Evolutionary conservation across 2,113 vertebrate genomes (phyloP), one percentile per base, ranked within the genome.

Genomic region (Dicerorhinus sumatrensis): DNA sequence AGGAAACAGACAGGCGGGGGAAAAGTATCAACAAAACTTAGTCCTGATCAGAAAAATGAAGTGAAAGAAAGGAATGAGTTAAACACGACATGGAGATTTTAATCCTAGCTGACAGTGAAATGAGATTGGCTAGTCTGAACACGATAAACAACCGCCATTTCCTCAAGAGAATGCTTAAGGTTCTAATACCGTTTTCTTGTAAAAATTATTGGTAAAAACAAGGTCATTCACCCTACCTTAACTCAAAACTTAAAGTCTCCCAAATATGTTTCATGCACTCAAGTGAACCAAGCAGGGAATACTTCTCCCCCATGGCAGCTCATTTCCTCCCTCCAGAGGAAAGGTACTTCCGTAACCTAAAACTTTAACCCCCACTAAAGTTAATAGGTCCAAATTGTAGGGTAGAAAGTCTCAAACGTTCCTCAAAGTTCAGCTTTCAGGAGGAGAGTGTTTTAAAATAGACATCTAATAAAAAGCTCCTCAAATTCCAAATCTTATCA

Each of bases 381-480:
- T 31, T 77, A 67, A 23, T 4, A 85, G 54, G 39, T 36, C 42
- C 39, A 82, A 70, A 25, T 8, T 46, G 2, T 31, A 69, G 36
- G n/a, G 9, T 2, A 85, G 51, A 81, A 91, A 82, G 48, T 79
- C 92, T 95, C 58, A 76, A 36, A 73, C 0, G 6, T 33, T 80
- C n/a, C 31, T 91, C 65, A 48, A 83, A 94, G 39, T 70, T 67
- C 89, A 42, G 46, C n/a, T 85, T 73, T 79, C 31, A 33, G 2
- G 17, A 65, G 48, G 23, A 97, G n/a, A 91, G 20, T 36, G 39
- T 89, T 94, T 94, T 25, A 54, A 90, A 48, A 77, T 2, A n/a
- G 94, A 60, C 17, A 36, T 65, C 46, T 60, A 91, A 18, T 80
- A 87, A 80, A 95, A 95, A 96, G 42, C 16, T 69, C 42, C 56